Percentiles rank a stretch among this genome's conserved stretches.
Conservation (phyloP, 2,888 invertebrate species). For the Agrotis ipsilon region DNA sequence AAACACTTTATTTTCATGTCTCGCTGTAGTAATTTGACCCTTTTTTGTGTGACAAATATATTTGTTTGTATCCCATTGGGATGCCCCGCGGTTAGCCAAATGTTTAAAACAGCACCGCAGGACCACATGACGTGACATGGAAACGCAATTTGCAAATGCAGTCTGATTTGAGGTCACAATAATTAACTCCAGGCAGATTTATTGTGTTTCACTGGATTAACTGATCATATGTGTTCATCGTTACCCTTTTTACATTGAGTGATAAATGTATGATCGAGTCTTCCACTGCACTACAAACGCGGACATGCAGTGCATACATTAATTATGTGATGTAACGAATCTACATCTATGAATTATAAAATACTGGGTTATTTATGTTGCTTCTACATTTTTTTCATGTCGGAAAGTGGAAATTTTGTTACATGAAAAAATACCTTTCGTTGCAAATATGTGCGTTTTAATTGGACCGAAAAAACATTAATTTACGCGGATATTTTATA, state of each 20-base stretch:
- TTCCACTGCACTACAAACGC: slow-evolving; percentile 38
- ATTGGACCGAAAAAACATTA: slow-evolving; percentile 33
- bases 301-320: slow-evolving; percentile 50
- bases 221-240: slow-evolving; percentile 25
- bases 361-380: slow-evolving; percentile 56
- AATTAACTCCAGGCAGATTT: slow-evolving; percentile 54
- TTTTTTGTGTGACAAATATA: slow-evolving; percentile 43
- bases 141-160: slow-evolving; percentile 72
- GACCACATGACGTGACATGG: slow-evolving; percentile 63
- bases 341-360: slow-evolving; percentile 56
- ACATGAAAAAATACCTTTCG: slow-evolving; percentile 40
- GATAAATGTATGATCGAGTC: slow-evolving; percentile 52
- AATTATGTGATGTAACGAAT: slow-evolving; percentile 59
- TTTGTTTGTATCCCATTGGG: slow-evolving; percentile 28
- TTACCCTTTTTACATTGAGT: slow-evolving; percentile 44
- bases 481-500: background rate
- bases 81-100: slow-evolving; percentile 68
- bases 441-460: slow-evolving; percentile 35
- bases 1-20: slow-evolving; percentile 11
- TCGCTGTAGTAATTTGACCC: slow-evolving; percentile 32
- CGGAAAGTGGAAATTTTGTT: slow-evolving; percentile 39
- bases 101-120: slow-evolving; percentile 67
- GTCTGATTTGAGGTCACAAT: slow-evolving; percentile 62
- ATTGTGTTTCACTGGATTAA: slow-evolving; percentile 38
- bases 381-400: slow-evolving; percentile 30